A percentile compares a stretch with the other conserved stretches of the same genome.
Conservation (phyloP, 2,888 invertebrate species). For the Monochamus alternatus region DNA sequence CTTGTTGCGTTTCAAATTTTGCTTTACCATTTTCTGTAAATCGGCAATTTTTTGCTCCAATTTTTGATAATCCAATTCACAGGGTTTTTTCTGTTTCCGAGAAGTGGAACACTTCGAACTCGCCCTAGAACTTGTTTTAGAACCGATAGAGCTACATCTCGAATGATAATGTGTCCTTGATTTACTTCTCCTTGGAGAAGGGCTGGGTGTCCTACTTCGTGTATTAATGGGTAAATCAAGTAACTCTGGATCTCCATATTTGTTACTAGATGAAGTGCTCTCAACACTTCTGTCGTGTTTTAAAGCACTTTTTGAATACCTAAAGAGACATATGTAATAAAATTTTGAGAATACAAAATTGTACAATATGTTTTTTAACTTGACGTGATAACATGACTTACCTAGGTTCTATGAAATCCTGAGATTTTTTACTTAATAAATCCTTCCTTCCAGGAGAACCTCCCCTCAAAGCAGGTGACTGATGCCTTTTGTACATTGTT, state of each 20-base stretch:
- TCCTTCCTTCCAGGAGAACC: not conserved
- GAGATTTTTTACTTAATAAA: slow-evolving; percentile 4
- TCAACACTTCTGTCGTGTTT: slow-evolving; percentile 49
- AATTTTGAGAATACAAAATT: too few relatives aligned
- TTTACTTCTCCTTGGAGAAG: slow-evolving; percentile 43
- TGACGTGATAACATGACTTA: not conserved
- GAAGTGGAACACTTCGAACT: slow-evolving; percentile 46
- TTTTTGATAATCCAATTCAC: slow-evolving; percentile 66
- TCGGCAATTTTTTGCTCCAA: slow-evolving; percentile 69
- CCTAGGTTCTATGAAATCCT: slow-evolving; percentile 21
- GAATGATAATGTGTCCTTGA: slow-evolving; percentile 24
- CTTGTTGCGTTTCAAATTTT: slow-evolving; percentile 46
- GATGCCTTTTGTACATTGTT: slow-evolving; percentile 56
- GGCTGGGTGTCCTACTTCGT: slow-evolving; percentile 44
- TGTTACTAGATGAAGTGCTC: slow-evolving; percentile 55
- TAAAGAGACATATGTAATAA: too few relatives aligned
- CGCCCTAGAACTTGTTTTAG: slow-evolving; percentile 53
- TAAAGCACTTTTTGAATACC: not conserved
- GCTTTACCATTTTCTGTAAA: slow-evolving; percentile 68
- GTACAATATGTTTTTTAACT: too few relatives aligned
- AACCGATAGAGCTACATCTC: slow-evolving; percentile 49
- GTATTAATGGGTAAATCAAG: slow-evolving; percentile 29
- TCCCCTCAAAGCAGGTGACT: slow-evolving; percentile 44
- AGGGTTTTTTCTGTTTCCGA: slow-evolving; percentile 37
- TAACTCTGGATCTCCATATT: slow-evolving; percentile 46